A percentile compares a stretch with the other conserved stretches of the same genome.
Evolutionary conservation across 2,797 vertebrate genomes (phyloP).

Genomic region (Chloroceryle amazona): DNA sequence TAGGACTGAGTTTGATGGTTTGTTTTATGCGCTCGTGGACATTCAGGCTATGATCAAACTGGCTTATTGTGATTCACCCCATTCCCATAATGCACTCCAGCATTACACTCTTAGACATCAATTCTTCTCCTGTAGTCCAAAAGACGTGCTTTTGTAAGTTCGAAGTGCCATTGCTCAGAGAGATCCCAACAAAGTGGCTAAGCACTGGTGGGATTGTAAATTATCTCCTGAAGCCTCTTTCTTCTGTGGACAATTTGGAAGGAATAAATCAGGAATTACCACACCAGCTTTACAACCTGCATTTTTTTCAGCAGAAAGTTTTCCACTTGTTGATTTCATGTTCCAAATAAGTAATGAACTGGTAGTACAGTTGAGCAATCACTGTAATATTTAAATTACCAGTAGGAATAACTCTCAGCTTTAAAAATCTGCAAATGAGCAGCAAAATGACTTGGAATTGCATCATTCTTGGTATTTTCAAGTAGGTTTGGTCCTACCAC

Average conservation of each 20-base stretch:
- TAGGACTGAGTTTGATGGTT: not conserved
- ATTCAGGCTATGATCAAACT: not conserved
- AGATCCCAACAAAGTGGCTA: not conserved
- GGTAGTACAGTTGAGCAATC: not conserved
- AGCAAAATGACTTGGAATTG: not conserved
- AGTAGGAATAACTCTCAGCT: not conserved
- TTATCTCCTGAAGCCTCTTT: not conserved
- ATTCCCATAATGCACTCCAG: not conserved
- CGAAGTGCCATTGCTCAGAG: not conserved
- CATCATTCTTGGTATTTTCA: not conserved
- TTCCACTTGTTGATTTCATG: not conserved
- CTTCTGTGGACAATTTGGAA: not conserved
- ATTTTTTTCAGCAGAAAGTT: not conserved
- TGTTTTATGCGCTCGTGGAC: not conserved
- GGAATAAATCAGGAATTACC: not conserved
- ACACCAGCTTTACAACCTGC: not conserved
- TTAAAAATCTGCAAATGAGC: not conserved
- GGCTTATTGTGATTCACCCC: constrained; percentile 8
- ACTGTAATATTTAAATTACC: not conserved
- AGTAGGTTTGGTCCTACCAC: not conserved
- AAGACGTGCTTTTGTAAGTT: not conserved
- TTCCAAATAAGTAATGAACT: not conserved
- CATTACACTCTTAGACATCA: not conserved
- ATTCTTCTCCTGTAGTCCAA: not conserved
- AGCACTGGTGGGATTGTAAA: not conserved